Conservation (phyloP, 2,113 vertebrate genomes). For the Uria lomvia region DNA sequence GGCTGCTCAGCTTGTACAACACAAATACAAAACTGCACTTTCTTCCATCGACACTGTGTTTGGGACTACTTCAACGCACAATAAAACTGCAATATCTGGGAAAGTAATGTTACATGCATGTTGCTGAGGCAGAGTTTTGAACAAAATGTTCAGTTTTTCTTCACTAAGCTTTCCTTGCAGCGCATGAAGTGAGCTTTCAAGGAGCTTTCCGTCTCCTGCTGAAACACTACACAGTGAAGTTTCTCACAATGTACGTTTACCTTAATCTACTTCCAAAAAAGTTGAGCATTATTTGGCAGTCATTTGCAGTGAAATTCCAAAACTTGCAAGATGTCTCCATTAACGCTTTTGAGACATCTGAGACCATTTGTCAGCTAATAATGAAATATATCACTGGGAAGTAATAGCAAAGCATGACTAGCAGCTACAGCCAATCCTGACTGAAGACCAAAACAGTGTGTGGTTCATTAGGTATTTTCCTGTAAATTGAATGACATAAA, state of each 20-base stretch:
- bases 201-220: neutral
- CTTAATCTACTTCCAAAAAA: neutral
- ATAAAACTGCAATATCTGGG: neutral
- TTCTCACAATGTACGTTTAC: neutral
- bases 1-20: neutral
- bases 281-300: neutral
- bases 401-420: neutral
- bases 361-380: neutral
- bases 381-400: neutral
- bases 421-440: neutral
- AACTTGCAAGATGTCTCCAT: neutral
- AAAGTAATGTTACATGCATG: neutral
- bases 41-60: neutral
- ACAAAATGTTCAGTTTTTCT: neutral
- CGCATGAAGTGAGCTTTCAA: neutral
- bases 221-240: neutral
- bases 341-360: neutral
- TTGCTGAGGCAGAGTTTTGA: neutral
- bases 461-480: neutral
- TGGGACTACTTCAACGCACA: neutral
- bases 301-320: neutral
- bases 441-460: neutral
- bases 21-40: neutral
- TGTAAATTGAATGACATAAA: neutral
- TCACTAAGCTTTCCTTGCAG: neutral